Evolutionary conservation across 2,797 vertebrate species (phyloP).

Genomic region (Ctenopoma multispine): DNA sequence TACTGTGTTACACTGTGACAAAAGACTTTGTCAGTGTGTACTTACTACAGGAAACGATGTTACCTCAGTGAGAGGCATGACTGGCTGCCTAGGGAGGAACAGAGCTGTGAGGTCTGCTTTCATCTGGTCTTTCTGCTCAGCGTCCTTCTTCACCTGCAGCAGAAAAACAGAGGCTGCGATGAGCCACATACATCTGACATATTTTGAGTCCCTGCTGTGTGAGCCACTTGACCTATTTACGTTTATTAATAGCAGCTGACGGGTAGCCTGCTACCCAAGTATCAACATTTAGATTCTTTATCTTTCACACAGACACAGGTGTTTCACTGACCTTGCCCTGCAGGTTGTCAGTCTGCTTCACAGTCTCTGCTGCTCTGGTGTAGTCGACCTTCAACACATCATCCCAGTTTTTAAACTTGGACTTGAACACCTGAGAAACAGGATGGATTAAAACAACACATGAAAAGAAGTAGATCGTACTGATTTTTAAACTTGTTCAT

Average conservation of each 20-base stretch:
- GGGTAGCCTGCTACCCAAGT: not conserved
- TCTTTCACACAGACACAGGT: no score
- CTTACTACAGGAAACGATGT: not conserved
- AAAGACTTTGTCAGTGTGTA: not conserved
- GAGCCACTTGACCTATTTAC: not conserved
- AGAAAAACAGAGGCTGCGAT: constrained; percentile 1
- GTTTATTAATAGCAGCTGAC: no score
- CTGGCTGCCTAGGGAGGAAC: constrained; percentile 94
- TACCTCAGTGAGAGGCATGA: constrained; percentile 90
- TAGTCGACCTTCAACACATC: constrained; percentile 97
- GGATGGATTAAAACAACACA: no score
- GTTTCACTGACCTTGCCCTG: constrained; percentile 85
- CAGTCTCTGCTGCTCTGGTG: constrained; percentile 92
- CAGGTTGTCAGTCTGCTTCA: constrained; percentile 86
- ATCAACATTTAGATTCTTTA: not conserved
- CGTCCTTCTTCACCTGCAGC: constrained; percentile 90
- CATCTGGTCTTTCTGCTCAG: constrained; percentile 94
- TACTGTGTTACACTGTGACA: not conserved
- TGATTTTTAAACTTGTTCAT: no score
- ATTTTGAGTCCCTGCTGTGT: no score
- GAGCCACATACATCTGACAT: not conserved
- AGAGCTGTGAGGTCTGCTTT: constrained; percentile 97
- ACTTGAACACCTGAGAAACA: constrained; percentile 91
- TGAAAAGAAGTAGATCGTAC: no score
- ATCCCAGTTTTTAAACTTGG: constrained; percentile 99